These are phyloP conservation scores for Fopius arisanus DNA, from an alignment of 1,140 invertebrate genomes.

Conservation along the genomic window DNA sequence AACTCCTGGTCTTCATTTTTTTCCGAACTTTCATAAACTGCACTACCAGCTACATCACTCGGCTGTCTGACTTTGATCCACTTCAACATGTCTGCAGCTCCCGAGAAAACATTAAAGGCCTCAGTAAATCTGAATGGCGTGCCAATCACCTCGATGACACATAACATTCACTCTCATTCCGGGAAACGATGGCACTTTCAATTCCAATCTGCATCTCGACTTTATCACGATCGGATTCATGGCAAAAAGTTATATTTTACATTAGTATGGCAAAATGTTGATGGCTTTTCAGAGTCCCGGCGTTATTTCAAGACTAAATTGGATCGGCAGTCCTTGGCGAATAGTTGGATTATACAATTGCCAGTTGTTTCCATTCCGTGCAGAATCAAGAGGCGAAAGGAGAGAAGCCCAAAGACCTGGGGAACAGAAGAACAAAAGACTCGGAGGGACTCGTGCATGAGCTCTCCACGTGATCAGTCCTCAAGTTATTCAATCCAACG, in stretches of 20 bases:
- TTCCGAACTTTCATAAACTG: conserved; percentile 20
- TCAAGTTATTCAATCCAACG: too few relatives aligned
- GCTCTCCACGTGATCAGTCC: too few relatives aligned
- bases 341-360: too few relatives aligned
- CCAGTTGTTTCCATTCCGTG: too few relatives aligned
- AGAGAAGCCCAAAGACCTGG: too few relatives aligned
- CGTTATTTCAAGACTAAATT: too few relatives aligned
- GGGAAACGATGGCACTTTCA: not conserved
- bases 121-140: not conserved
- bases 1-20: conserved; percentile 31
- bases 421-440: too few relatives aligned
- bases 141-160: not conserved
- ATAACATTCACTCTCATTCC: conserved; percentile 19
- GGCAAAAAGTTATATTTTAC: not conserved
- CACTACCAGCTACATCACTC: conserved; percentile 29
- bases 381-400: too few relatives aligned
- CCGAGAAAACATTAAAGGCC: not conserved
- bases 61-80: conserved; percentile 62
- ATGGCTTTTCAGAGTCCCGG: too few relatives aligned
- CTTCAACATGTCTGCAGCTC: conserved; percentile 53
- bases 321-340: too few relatives aligned
- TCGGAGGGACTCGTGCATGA: too few relatives aligned
- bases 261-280: too few relatives aligned
- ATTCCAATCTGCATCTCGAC: not conserved
- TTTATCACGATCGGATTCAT: not conserved